A percentile compares a stretch with the other conserved stretches of the same genome.
These are phyloP conservation scores for Aphelenchoides avenae DNA, from an alignment of 1,140 invertebrate genomes.

Conservation along the genomic window DNA sequence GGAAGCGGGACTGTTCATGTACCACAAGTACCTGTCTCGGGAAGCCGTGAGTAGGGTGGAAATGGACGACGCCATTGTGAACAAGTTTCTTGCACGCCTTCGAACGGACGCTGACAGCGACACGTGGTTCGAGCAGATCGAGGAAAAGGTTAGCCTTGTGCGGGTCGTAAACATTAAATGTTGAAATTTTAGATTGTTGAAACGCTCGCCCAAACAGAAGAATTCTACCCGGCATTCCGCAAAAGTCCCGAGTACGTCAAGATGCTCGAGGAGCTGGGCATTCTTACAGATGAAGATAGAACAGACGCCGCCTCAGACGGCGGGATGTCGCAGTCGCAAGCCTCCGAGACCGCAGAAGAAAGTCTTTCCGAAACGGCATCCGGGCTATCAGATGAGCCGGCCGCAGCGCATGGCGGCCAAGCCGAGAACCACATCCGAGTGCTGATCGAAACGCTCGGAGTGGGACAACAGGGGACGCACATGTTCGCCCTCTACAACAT, in stretches of 20 bases:
- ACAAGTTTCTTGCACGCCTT: conserved; percentile 68
- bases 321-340: neutral
- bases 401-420: conserved; percentile 14
- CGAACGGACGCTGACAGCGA: conserved; percentile 67
- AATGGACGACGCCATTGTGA: conserved; percentile 68
- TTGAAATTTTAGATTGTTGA: conserved; percentile 45
- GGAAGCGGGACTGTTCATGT: conserved; percentile 74
- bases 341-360: neutral
- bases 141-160: conserved; percentile 62
- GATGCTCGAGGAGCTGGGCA: conserved; percentile 72
- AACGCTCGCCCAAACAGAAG: conserved; percentile 65
- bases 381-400: neutral
- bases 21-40: conserved; percentile 77
- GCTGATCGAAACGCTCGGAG: conserved; percentile 52
- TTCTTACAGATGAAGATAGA: conserved; percentile 63
- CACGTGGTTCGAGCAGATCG: conserved; percentile 79
- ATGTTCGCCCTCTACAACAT: conserved; percentile 84
- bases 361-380: conserved; percentile 1
- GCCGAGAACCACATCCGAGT: conserved; percentile 22
- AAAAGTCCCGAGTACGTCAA: conserved; percentile 70
- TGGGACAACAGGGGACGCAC: conserved; percentile 64
- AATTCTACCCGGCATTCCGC: conserved; percentile 71
- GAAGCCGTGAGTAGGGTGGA: conserved; percentile 67
- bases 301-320: conserved; percentile 62
- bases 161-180: conserved; percentile 16